Evolutionary conservation across 1,140 invertebrate genomes (phyloP).

Genomic region (Cepaea nemoralis): DNA sequence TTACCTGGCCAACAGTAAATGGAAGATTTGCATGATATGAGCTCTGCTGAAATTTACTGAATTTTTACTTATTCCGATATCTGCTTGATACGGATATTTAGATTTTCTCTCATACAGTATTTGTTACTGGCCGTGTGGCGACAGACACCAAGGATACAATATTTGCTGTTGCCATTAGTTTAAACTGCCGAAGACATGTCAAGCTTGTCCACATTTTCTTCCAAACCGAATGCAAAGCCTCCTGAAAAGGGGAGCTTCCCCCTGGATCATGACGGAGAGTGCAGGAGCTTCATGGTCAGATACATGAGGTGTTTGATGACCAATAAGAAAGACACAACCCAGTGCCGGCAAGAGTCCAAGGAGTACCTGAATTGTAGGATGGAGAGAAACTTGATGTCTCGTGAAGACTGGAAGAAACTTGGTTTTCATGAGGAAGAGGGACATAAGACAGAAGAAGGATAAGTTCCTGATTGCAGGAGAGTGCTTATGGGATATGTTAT

Average conservation of each 20-base stretch:
- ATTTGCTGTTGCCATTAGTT: too few relatives aligned
- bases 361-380: conserved; percentile 93
- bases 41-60: too few relatives aligned
- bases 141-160: too few relatives aligned
- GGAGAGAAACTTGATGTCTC: conserved; percentile 92
- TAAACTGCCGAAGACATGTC: conserved; percentile 36
- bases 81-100: too few relatives aligned
- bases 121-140: too few relatives aligned
- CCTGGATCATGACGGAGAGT: conserved; percentile 73
- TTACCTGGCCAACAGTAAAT: too few relatives aligned
- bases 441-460: too few relatives aligned
- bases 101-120: too few relatives aligned
- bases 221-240: conserved; percentile 43
- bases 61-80: too few relatives aligned
- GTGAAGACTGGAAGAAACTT: conserved; percentile 89
- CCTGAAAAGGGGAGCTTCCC: conserved; percentile 48
- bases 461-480: too few relatives aligned
- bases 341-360: conserved; percentile 84
- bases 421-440: conserved; percentile 74
- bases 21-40: too few relatives aligned
- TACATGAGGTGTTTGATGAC: conserved; percentile 89
- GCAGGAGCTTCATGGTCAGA: conserved; percentile 87
- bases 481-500: too few relatives aligned
- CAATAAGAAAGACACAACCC: conserved; percentile 82
- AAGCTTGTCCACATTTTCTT: conserved; percentile 38